Evolutionary conservation across 2,888 invertebrate species (phyloP).

Genomic region (Drosophila acutilabella): DNA sequence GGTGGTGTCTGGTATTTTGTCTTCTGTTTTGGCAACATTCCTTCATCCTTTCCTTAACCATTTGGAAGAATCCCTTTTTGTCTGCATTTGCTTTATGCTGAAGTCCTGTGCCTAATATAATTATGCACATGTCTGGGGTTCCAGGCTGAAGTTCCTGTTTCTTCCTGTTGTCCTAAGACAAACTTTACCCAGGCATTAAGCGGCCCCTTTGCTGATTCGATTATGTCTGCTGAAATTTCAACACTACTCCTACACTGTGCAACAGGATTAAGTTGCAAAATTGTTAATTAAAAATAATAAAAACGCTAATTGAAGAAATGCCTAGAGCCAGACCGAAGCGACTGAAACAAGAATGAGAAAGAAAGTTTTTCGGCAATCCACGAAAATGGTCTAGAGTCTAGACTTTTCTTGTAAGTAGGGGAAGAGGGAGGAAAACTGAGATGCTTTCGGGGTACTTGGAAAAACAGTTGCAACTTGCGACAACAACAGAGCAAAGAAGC

Average conservation of each 20-base stretch:
- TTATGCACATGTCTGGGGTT: slow-evolving; percentile 72
- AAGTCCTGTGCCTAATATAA: slow-evolving; percentile 51
- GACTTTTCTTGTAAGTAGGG: slow-evolving; percentile 28
- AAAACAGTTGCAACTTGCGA: slow-evolving; percentile 59
- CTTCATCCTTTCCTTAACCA: slow-evolving; percentile 21
- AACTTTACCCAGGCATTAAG: slow-evolving; percentile 68
- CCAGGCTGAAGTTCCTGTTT: slow-evolving; percentile 39
- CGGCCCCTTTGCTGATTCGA: slow-evolving; percentile 61
- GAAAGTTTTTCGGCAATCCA: slow-evolving; percentile 55
- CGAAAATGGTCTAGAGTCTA: slow-evolving; percentile 66
- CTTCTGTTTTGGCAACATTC: slow-evolving; percentile 57
- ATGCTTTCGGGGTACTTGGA: slow-evolving; percentile 58
- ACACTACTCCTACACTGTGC: slow-evolving; percentile 43
- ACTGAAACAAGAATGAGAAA: slow-evolving; percentile 28
- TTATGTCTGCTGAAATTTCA: slow-evolving; percentile 59
- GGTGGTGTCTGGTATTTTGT: slow-evolving; percentile 63
- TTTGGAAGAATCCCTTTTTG: slow-evolving; percentile 38
- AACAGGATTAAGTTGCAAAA: slow-evolving; percentile 74
- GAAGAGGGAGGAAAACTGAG: slow-evolving; percentile 6
- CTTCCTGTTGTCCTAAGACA: slow-evolving; percentile 59
- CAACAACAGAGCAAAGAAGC: slow-evolving; percentile 22
- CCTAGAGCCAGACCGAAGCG: slow-evolving; percentile 53
- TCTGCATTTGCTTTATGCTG: slow-evolving; percentile 23
- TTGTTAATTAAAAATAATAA: slow-evolving; percentile 80
- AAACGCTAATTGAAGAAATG: slow-evolving; percentile 78